Evolutionary conservation across 2,113 vertebrate genomes (phyloP).

Genomic region (Prunella himalayana): DNA sequence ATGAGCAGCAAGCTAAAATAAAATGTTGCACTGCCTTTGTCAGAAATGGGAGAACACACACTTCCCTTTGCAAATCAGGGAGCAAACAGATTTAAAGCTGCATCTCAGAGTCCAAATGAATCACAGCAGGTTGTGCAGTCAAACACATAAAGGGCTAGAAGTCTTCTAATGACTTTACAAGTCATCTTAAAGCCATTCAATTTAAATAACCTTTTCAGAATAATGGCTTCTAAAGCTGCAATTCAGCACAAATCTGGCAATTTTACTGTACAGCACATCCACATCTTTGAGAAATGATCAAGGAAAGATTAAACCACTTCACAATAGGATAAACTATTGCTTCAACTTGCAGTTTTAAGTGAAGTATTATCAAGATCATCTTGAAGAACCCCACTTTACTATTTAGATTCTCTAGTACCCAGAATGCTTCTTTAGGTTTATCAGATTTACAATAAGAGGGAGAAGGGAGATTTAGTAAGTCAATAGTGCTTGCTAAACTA

Average conservation of each 20-base stretch:
- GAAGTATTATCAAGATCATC: constrained; percentile 53
- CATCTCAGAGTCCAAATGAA: background rate
- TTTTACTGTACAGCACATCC: constrained; percentile 44
- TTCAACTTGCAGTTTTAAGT: constrained; percentile 44
- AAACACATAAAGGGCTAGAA: constrained; percentile 21
- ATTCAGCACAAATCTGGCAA: constrained; percentile 62
- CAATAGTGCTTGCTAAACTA: constrained; percentile 66
- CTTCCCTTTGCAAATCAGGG: background rate
- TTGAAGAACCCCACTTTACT: constrained; percentile 34
- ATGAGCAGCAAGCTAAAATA: background rate
- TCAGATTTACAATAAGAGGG: constrained; percentile 66
- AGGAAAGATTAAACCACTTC: constrained; percentile 60
- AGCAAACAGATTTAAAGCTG: constrained; percentile 3
- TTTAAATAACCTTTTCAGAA: constrained; percentile 63
- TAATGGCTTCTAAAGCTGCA: constrained; percentile 55
- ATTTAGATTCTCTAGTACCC: constrained; percentile 59
- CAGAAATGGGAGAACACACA: background rate
- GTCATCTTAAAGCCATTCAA: constrained; percentile 33
- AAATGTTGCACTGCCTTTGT: background rate
- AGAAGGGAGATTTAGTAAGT: constrained; percentile 66
- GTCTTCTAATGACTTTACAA: constrained; percentile 56
- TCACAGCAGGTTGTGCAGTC: background rate
- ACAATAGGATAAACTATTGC: constrained; percentile 61
- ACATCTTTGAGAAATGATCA: constrained; percentile 51
- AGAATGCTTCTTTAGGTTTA: constrained; percentile 49